Base-by-base conservation (phyloP, 1,140 invertebrate species). In the Drosophila tristis region DNA sequence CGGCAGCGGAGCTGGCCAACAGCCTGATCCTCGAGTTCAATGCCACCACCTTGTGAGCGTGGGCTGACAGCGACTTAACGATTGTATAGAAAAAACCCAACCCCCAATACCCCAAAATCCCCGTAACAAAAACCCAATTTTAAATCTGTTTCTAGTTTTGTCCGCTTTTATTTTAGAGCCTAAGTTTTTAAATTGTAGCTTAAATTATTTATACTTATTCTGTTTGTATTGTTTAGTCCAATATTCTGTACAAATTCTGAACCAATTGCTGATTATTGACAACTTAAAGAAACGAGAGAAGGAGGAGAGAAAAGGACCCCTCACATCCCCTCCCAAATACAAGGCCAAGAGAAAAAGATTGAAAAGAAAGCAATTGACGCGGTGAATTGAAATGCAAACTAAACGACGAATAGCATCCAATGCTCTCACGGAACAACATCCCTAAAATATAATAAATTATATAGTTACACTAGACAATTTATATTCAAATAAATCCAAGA, bases 1-100 rank as follows among this genome's bases (percentile, higher is more conserved):
- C 67, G 2, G 67, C 66, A 6, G 42, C 48, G 20, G 72, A 75
- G 8, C 74, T 35, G 49, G 55, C 74, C 43, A 89, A 89, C 64
- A 91, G 90, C 55, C 70, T 91, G 47, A 89, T 91, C 68, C 66
- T 91, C 67, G 90, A 91, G 73, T 91, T 91, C 54, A 90, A 91
- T 73, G 72, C 90, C 49, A 82, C 90, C 48, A 81, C 90, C 65
- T 79, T 91, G 78, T 91, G 74, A 84, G 67, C 54, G 35, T 26
- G 42, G 47, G 53, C 31, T 15, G 29, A 47, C 58, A 60, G 74
- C 35, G 60, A 67, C 60, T 65, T 68, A 66, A 59, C 63, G 50
- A 82, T 82, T 86, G 81, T 86, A 86, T 63, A 86, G 67, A 65
- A 42, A 62, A 44, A 49, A 11, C 39, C 45, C 50, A 48, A 48